Conservation (phyloP, 2,113 vertebrate species). For the Rynchops niger region DNA sequence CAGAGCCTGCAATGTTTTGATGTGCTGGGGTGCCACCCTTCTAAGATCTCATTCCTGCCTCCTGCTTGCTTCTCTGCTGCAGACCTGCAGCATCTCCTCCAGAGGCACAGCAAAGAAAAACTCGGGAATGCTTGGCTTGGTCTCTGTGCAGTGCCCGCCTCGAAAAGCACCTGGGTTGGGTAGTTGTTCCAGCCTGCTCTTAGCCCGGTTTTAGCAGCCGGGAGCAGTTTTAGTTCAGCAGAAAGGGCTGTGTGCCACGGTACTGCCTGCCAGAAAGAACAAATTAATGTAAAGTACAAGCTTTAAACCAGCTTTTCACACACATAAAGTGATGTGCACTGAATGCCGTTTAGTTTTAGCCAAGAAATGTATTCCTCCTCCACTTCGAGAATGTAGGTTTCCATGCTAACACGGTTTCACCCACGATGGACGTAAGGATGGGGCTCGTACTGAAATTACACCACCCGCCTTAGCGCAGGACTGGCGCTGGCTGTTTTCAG, state of each 20-base stretch:
- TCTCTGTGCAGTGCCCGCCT: not conserved
- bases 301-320: not conserved
- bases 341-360: not conserved
- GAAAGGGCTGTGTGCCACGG: not conserved
- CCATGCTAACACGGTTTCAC: not conserved
- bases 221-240: not conserved
- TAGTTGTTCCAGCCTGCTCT: not conserved
- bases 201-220: not conserved
- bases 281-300: not conserved
- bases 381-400: not conserved
- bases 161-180: not conserved
- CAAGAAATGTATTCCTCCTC: not conserved
- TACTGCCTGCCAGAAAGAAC: not conserved
- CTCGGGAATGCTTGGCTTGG: rapidly evolving
- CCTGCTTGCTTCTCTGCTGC: not conserved
- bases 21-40: not conserved
- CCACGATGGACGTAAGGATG: not conserved
- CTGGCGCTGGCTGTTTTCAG: not conserved
- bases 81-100: not conserved
- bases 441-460: not conserved
- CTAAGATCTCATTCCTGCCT: not conserved
- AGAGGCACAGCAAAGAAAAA: not conserved
- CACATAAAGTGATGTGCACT: not conserved
- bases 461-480: not conserved
- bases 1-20: not conserved